phyloP scores from a whole-genome alignment of 92 coral and sea anemone species.

The Porites divaricata region DNA sequence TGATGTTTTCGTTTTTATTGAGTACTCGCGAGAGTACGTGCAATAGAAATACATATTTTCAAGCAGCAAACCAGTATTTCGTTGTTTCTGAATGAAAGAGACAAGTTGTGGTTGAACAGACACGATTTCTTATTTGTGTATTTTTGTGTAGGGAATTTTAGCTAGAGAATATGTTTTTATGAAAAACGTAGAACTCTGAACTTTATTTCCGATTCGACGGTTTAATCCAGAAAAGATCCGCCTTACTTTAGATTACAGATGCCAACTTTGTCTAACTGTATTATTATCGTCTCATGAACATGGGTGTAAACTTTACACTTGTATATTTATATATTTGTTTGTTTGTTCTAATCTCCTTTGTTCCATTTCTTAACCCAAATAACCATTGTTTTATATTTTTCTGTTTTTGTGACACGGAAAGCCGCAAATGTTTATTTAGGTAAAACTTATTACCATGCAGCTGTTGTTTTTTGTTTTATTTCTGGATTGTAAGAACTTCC shows the following conservation, averaged over 20 bases:
- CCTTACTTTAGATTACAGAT: background rate
- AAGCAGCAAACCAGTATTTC: too few species aligned
- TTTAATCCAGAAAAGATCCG: background rate
- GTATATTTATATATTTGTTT: background rate
- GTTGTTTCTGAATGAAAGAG: too few species aligned
- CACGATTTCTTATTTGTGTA: too few species aligned
- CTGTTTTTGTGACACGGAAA: background rate
- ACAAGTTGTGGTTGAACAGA: too few species aligned
- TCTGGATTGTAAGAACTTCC: too few species aligned
- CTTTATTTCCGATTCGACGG: background rate
- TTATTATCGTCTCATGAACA: background rate
- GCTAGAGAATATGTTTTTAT: too few species aligned
- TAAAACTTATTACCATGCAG: background rate
- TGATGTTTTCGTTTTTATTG: too few species aligned
- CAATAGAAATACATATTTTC: too few species aligned
- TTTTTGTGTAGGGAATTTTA: too few species aligned
- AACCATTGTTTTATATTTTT: background rate
- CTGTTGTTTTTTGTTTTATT: too few species aligned
- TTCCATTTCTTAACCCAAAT: background rate
- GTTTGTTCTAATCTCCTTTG: background rate
- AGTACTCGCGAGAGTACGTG: too few species aligned
- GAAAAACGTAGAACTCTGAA: background rate
- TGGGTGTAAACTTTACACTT: too few species aligned
- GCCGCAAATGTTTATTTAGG: background rate
- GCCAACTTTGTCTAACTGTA: background rate